A percentile compares a stretch with the other conserved stretches of the same genome.
Conservation (phyloP, 2,797 vertebrate species). For the Clamator glandarius region DNA sequence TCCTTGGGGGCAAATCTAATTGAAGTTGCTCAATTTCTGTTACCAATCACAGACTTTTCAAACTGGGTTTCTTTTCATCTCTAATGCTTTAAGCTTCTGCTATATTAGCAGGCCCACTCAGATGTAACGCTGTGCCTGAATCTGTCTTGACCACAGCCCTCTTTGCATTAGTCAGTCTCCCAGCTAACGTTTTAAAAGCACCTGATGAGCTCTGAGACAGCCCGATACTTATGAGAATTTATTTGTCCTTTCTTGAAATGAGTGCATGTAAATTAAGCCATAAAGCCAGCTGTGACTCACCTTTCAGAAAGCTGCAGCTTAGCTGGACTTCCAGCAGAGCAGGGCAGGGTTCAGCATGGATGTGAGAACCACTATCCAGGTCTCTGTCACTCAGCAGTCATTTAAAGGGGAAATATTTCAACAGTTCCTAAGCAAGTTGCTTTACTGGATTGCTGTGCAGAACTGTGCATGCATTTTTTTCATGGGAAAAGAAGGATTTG, state of each 20-base stretch:
- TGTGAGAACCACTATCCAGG: neutral
- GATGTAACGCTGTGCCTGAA: constrained; percentile 12
- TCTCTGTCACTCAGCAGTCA: neutral
- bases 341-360: neutral
- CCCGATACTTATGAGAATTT: neutral
- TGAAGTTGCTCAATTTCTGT: constrained; percentile 60
- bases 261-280: constrained; percentile 4
- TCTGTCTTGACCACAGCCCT: constrained; percentile 10
- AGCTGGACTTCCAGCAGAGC: neutral
- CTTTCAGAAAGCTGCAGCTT: neutral
- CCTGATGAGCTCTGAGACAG: neutral
- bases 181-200: neutral
- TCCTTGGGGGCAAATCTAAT: constrained; percentile 53
- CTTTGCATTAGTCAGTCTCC: neutral
- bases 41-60: constrained; percentile 22
- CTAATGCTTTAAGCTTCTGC: neutral
- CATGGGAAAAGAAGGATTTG: neutral
- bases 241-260: constrained; percentile 8
- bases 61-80: constrained; percentile 6
- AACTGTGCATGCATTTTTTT: neutral
- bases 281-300: neutral
- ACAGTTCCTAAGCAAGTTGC: neutral
- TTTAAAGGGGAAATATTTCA: neutral
- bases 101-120: constrained; percentile 8
- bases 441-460: neutral